Evolutionary conservation across 1,140 invertebrate genomes (phyloP).

Genomic region (Pseudomyrmex sp.): DNA sequence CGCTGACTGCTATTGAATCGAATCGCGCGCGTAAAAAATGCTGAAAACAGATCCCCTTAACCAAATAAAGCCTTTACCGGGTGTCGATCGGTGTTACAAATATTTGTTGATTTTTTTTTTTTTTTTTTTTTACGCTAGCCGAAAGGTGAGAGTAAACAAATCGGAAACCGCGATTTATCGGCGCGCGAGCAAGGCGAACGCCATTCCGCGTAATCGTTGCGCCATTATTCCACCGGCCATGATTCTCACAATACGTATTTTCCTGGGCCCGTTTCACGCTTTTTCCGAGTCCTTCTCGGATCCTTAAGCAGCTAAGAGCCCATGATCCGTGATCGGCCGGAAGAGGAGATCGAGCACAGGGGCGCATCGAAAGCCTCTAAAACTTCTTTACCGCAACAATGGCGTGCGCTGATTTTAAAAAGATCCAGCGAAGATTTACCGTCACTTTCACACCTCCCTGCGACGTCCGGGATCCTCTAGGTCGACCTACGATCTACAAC

Average conservation of each 20-base stretch:
- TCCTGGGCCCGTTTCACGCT: slow-evolving; percentile 39
- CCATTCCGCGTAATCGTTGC: slow-evolving; percentile 59
- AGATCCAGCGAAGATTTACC: slow-evolving; percentile 81
- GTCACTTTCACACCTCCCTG: slow-evolving; percentile 82
- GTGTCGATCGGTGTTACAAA: slow-evolving; percentile 56
- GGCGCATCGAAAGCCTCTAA: slow-evolving; percentile 67
- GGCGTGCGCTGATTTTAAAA: slow-evolving; percentile 81
- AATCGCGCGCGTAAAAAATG: slow-evolving; percentile 54
- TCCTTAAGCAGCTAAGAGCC: slow-evolving; percentile 79
- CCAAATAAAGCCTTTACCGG: slow-evolving; percentile 52
- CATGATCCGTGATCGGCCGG: slow-evolving; percentile 72
- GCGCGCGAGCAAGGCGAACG: slow-evolving; percentile 5
- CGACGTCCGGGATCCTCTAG: slow-evolving; percentile 71
- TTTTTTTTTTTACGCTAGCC: slow-evolving; percentile 7
- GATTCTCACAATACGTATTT: slow-evolving; percentile 52
- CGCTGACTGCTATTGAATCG: slow-evolving; percentile 57
- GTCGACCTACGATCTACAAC: slow-evolving; percentile 77
- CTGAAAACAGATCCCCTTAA: slow-evolving; percentile 56
- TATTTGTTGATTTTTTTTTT: slow-evolving; percentile 54
- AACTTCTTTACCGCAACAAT: slow-evolving; percentile 84
- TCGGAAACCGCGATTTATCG: slow-evolving; percentile 42
- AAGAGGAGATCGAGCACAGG: slow-evolving; percentile 67
- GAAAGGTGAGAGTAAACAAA: slow-evolving; percentile 20
- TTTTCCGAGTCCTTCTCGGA: slow-evolving; percentile 52
- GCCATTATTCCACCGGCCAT: slow-evolving; percentile 45